Conservation (phyloP, 2,888 invertebrate genomes). For the Linnaemya tessellans region DNA sequence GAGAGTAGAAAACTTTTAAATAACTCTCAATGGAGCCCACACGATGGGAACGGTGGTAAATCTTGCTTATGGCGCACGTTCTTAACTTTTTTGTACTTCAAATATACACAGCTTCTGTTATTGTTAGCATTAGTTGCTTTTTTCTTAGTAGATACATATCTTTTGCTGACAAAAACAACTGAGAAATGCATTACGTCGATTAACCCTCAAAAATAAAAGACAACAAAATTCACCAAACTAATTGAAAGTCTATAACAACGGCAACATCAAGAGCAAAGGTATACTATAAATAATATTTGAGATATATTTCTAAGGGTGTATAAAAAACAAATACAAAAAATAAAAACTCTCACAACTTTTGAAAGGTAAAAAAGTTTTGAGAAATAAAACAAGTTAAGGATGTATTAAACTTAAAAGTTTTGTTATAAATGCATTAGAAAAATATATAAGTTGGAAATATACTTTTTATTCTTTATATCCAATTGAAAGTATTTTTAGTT, state of each 20-base stretch:
- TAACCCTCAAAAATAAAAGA: conserved; percentile 65
- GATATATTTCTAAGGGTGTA: conserved; percentile 41
- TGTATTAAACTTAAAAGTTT: background rate
- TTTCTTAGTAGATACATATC: conserved; percentile 70
- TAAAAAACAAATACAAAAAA: conserved; percentile 5
- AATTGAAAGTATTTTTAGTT: background rate
- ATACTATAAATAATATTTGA: conserved; percentile 10
- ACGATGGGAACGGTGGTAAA: conserved; percentile 21
- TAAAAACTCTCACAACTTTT: conserved; percentile 10
- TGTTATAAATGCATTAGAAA: conserved; percentile 5
- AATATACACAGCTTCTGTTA: conserved; percentile 25
- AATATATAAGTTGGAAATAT: background rate
- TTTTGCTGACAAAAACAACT: conserved; percentile 58
- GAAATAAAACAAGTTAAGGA: conserved; percentile 24
- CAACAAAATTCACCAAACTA: conserved; percentile 32
- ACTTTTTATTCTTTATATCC: background rate
- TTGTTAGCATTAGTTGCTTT: conserved; percentile 19
- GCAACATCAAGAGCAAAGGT: conserved; percentile 29
- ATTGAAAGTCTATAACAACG: conserved; percentile 29
- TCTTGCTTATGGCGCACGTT: conserved; percentile 56
- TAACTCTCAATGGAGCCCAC: conserved; percentile 64
- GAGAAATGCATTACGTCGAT: conserved; percentile 65
- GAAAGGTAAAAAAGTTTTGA: conserved; percentile 18
- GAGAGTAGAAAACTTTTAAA: conserved; percentile 51
- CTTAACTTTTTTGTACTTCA: conserved; percentile 41